Evolutionary conservation across 2,797 vertebrate species (phyloP), one percentile per base, ranked within the genome.

Genomic region (Hemibagrus guttatus): DNA sequence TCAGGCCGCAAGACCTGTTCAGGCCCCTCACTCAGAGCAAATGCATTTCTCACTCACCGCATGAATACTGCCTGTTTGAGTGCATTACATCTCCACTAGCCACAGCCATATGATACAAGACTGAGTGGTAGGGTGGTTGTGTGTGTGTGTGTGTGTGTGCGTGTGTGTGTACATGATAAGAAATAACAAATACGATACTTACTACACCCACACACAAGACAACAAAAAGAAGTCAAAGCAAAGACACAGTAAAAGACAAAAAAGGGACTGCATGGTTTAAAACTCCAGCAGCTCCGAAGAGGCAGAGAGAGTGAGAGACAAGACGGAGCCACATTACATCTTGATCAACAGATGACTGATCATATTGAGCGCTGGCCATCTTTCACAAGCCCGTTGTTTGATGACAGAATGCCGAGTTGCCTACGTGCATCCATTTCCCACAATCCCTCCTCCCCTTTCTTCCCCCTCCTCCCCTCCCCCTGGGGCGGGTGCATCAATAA

Each of bases 341-440:
- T 99, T 98, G 97, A 98, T 98, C 97, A 98, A 98, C 96, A 97
- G 95, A 97, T 98, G 98, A 99, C 97, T 96, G 97, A 99, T 99
- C 97, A 96, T 97, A 95, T 95, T 96, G 95, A 91, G 94, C 76
- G 92, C 2, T 46, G 95, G 93, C 96, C 97, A 99, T 98, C 97
- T 96, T 97, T 99, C 98, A 99, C 92, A 89, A 96, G 94, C 93
- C 95, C 96, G 95, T 98, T 94, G 96, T 98, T 97, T 97, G 97
- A 98, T 97, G 97, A 98, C 97, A 99, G 96, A 96, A 95, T 90
- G 90, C 90, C 28, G 75, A 88, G 84, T 78, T 75, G 88, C 64
- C 89, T 84, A 76, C 81, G 76, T 89, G 94, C 96, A 97, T 97
- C 96, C 96, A 97, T 97, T 98, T 98, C 96, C 92, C 74, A 87